These are phyloP conservation scores for Hystrix cristata DNA, from an alignment of 2,113 vertebrate species.

Conservation along the genomic window DNA sequence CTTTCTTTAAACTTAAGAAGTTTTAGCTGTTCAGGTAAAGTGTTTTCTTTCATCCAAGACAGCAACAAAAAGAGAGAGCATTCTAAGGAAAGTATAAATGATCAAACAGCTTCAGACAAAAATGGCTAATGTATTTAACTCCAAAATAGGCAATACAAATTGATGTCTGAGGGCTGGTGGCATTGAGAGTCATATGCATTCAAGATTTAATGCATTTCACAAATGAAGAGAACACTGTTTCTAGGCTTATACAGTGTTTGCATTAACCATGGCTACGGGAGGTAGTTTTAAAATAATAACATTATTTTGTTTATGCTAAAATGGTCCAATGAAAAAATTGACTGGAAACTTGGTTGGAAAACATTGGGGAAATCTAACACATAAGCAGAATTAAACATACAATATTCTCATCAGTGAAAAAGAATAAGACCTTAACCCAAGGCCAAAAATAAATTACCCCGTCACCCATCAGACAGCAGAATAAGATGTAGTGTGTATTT, in stretches of 20 bases:
- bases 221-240: slow-evolving; percentile 42
- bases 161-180: background rate
- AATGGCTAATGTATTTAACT: slow-evolving; percentile 52
- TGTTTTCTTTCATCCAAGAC: slow-evolving; percentile 67
- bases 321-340: slow-evolving; percentile 56
- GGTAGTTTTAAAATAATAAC: slow-evolving; percentile 38
- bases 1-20: slow-evolving; percentile 49
- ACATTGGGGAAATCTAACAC: slow-evolving; percentile 50
- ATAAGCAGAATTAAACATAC: slow-evolving; percentile 65
- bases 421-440: slow-evolving; percentile 71
- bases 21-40: slow-evolving; percentile 57
- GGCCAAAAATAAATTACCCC: slow-evolving; percentile 69
- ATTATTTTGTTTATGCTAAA: slow-evolving; percentile 55
- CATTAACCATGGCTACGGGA: slow-evolving; percentile 2
- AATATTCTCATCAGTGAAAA: slow-evolving; percentile 63
- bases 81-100: slow-evolving; percentile 52
- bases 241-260: slow-evolving; percentile 18
- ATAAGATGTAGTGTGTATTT: slow-evolving; percentile 78
- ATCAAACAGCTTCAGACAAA: slow-evolving; percentile 43
- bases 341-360: slow-evolving; percentile 40
- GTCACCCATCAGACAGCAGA: slow-evolving; percentile 59
- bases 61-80: slow-evolving; percentile 54
- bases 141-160: slow-evolving; percentile 8
- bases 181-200: background rate
- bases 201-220: slow-evolving; percentile 27